Evolutionary conservation across 2,888 invertebrate genomes (phyloP).

Genomic region (Criorhina ranunculi): DNA sequence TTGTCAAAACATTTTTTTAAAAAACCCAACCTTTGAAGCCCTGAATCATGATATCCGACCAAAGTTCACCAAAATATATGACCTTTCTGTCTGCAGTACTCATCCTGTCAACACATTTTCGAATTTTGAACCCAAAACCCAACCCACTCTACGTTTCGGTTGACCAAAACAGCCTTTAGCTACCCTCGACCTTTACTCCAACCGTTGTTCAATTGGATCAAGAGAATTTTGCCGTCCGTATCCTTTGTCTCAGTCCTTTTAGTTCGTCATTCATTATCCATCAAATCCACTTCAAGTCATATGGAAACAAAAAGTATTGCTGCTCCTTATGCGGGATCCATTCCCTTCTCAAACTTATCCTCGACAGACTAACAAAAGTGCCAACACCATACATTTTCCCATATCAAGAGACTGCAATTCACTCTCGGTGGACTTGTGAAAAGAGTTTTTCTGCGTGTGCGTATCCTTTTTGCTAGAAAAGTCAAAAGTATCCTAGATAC

Average conservation of each 20-base stretch:
- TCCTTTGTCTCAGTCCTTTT: neutral
- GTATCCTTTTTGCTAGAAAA: neutral
- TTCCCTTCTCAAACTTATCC: neutral
- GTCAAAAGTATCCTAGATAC: neutral
- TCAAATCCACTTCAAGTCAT: conserved; percentile 1
- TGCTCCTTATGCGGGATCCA: neutral
- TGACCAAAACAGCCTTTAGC: neutral
- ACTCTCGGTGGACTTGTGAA: conserved; percentile 1
- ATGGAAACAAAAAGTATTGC: neutral
- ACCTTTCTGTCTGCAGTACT: too few species aligned
- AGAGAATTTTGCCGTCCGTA: neutral
- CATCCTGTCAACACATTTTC: too few species aligned
- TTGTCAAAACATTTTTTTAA: too few species aligned
- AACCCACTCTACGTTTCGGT: too few species aligned
- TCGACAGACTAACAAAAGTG: conserved; percentile 32
- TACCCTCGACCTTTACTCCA: neutral
- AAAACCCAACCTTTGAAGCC: too few species aligned
- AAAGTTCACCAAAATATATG: too few species aligned
- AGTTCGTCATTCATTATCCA: conserved; percentile 1
- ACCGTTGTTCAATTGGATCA: neutral
- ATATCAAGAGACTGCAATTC: conserved; percentile 53
- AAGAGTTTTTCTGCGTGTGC: neutral
- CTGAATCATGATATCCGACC: too few species aligned
- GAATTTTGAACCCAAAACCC: too few species aligned
- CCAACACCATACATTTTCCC: conserved; percentile 44